A percentile compares a stretch with the other conserved stretches of the same genome.
Conservation (phyloP, 2,888 invertebrate species). For the Euplagia quadripunctaria region DNA sequence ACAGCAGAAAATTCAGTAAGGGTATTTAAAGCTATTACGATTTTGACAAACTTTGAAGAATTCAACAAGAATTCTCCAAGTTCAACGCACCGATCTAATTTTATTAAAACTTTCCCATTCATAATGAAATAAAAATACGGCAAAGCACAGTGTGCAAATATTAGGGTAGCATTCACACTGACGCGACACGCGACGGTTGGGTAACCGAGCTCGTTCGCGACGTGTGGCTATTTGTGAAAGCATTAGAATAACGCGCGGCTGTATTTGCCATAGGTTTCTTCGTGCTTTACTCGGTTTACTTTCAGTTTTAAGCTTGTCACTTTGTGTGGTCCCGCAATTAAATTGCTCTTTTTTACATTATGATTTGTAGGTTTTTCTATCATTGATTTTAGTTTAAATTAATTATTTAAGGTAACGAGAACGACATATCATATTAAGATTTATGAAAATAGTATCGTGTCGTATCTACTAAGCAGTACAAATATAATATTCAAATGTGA, state of each 20-base stretch:
- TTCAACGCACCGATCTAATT: neutral
- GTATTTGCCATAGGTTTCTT: constrained; percentile 79
- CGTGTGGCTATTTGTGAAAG: constrained; percentile 73
- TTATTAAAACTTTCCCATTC: constrained; percentile 18
- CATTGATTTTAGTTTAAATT: constrained; percentile 22
- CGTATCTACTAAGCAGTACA: no score
- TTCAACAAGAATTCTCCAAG: neutral
- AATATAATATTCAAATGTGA: no score
- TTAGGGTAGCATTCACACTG: constrained; percentile 32
- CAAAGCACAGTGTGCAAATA: constrained; percentile 34
- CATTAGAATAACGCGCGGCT: constrained; percentile 73
- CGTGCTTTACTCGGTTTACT: constrained; percentile 75
- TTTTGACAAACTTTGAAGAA: neutral
- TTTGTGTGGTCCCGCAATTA: constrained; percentile 71
- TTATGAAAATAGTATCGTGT: no score
- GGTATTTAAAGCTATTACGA: neutral
- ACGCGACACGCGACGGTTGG: constrained; percentile 22
- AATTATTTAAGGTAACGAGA: neutral
- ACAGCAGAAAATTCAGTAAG: no score
- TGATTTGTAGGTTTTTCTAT: constrained; percentile 23
- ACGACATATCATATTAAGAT: neutral
- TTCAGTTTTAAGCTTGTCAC: constrained; percentile 78
- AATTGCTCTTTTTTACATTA: constrained; percentile 49
- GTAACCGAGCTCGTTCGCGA: constrained; percentile 29
- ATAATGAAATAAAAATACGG: constrained; percentile 29